Percentiles rank a stretch among this genome's conserved stretches.
These are phyloP conservation scores for Drosophila rufa DNA, from an alignment of 1,140 invertebrate species.

Conservation along the genomic window DNA sequence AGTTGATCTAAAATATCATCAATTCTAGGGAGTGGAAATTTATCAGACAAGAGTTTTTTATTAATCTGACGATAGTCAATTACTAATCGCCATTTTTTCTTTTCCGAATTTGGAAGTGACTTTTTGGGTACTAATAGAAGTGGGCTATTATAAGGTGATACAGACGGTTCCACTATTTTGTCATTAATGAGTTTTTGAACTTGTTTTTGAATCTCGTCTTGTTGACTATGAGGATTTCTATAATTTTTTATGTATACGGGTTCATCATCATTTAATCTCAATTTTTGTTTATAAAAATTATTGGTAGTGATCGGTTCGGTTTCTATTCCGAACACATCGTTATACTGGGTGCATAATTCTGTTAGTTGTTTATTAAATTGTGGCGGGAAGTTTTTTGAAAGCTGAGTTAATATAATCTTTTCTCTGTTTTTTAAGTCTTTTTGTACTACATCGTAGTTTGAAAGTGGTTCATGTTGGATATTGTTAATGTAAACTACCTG, in stretches of 20 bases:
- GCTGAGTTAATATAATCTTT: no score
- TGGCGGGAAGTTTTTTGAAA: no score
- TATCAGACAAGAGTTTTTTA: constrained; percentile 16
- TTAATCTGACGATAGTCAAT: constrained; percentile 26
- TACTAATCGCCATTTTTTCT: constrained; percentile 25
- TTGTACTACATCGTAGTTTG: no score
- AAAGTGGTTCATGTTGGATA: no score
- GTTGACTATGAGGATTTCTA: not conserved
- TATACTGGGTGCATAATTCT: no score
- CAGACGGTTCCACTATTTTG: no score
- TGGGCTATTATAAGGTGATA: not conserved
- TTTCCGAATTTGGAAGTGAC: not conserved
- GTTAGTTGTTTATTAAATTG: no score
- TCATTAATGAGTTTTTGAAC: not conserved
- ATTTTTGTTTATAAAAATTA: not conserved
- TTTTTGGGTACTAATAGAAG: constrained; percentile 19
- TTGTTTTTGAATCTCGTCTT: not conserved
- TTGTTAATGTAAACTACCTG: no score
- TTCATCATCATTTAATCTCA: not conserved
- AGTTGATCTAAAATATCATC: constrained; percentile 5
- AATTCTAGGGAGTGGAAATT: constrained; percentile 7
- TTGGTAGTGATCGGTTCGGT: not conserved
- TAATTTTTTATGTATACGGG: not conserved
- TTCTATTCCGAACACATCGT: no score
- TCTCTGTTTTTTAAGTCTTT: no score